Conservation (phyloP, 1,140 invertebrate species). For the Sminthurides bifidus region DNA sequence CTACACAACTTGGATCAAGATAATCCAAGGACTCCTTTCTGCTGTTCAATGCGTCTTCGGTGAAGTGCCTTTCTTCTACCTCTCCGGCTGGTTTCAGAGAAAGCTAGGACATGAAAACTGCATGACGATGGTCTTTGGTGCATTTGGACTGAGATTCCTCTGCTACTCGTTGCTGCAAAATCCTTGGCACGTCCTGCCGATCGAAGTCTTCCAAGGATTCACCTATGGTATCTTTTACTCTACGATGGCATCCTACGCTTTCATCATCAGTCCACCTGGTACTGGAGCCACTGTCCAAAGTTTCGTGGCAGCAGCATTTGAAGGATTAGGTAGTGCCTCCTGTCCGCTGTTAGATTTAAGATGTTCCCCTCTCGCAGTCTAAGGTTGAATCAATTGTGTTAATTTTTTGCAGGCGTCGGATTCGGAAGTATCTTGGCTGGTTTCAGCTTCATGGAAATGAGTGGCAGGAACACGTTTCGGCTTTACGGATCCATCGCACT, state of each 20-base stretch:
- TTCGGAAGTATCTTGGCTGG: conserved; percentile 63
- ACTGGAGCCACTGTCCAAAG: conserved; percentile 76
- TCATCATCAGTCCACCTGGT: conserved; percentile 54
- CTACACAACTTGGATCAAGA: neutral
- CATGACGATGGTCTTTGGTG: conserved; percentile 66
- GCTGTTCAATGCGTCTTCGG: conserved; percentile 70
- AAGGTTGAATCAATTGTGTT: neutral
- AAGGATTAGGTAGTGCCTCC: conserved; percentile 53
- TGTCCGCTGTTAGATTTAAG: neutral
- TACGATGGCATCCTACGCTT: conserved; percentile 71
- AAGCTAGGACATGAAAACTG: conserved; percentile 68
- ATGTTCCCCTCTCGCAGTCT: neutral
- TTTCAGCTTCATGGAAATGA: conserved; percentile 46
- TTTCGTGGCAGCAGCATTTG: conserved; percentile 68
- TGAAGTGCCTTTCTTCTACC: conserved; percentile 76
- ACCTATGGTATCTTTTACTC: conserved; percentile 81
- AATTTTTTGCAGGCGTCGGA: conserved; percentile 47
- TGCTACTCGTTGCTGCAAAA: conserved; percentile 66
- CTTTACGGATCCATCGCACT: conserved; percentile 54
- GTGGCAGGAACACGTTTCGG: conserved; percentile 51
- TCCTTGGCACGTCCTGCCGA: conserved; percentile 66
- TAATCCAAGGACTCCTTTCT: conserved; percentile 40
- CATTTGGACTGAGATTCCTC: conserved; percentile 61
- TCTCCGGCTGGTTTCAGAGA: conserved; percentile 65
- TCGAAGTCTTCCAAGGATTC: conserved; percentile 69